Percentiles rank a stretch among this genome's conserved stretches.
Evolutionary conservation across 2,113 vertebrate species (phyloP).

Genomic region (Prunella himalayana): DNA sequence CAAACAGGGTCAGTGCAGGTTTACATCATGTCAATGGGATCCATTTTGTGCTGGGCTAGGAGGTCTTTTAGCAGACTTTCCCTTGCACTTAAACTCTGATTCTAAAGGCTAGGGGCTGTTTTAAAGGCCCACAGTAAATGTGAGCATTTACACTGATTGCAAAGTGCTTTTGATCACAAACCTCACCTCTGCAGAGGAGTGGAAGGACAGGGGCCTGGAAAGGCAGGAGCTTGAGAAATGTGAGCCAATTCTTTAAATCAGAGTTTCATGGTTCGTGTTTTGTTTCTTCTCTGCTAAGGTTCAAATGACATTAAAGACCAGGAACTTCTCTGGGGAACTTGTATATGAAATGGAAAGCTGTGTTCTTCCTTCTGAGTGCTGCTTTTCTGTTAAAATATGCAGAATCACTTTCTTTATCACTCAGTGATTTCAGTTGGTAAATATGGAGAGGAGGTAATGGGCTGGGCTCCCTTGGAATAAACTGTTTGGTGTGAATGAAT

Average conservation of each 20-base stretch:
- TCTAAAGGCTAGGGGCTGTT: background rate
- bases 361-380: background rate
- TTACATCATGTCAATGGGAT: background rate
- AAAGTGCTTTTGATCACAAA: background rate
- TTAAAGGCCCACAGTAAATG: background rate
- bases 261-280: rapidly evolving
- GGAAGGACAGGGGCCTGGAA: background rate
- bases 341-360: background rate
- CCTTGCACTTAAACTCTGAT: background rate
- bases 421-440: background rate
- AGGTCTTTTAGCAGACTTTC: background rate
- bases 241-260: background rate
- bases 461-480: background rate
- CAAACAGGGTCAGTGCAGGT: background rate
- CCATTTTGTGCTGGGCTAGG: background rate
- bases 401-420: background rate
- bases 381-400: background rate
- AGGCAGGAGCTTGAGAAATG: background rate
- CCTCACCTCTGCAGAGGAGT: background rate
- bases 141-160: background rate
- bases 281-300: background rate
- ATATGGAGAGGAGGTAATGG: background rate
- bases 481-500: background rate
- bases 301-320: background rate
- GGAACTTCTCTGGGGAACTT: background rate